A percentile compares a stretch with the other conserved stretches of the same genome.
These are phyloP conservation scores for Oncorhynchus masou DNA, from an alignment of 2,113 vertebrate genomes.

Conservation along the genomic window DNA sequence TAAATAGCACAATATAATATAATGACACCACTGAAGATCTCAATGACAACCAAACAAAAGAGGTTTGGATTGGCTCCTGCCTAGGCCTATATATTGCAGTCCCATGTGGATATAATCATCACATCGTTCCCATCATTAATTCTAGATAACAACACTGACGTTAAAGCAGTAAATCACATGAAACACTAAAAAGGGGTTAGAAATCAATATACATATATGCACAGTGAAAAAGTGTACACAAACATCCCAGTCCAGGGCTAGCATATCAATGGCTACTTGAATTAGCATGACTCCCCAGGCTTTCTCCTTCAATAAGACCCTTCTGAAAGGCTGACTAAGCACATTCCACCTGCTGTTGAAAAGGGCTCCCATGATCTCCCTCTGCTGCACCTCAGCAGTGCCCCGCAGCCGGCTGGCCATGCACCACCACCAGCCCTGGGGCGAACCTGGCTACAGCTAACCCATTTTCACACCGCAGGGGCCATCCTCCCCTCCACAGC, in stretches of 20 bases:
- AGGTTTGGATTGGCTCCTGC: background rate
- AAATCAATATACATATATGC: background rate
- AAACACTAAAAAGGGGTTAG: background rate
- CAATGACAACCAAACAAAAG: background rate
- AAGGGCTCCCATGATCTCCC: slow-evolving; percentile 56
- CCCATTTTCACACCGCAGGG: slow-evolving; percentile 60
- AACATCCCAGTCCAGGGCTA: background rate
- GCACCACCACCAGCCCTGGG: slow-evolving; percentile 58
- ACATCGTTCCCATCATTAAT: too few species aligned
- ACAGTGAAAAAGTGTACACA: slow-evolving; percentile 24
- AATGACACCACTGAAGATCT: background rate
- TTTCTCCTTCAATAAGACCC: slow-evolving; percentile 57
- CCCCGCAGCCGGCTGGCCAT: slow-evolving; percentile 52
- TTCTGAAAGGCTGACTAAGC: slow-evolving; percentile 44
- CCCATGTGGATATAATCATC: too few species aligned
- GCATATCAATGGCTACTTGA: slow-evolving; percentile 48
- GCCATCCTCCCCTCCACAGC: slow-evolving; percentile 21
- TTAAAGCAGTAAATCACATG: background rate
- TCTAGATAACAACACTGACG: background rate
- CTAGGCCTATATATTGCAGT: background rate
- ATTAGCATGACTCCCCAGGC: slow-evolving; percentile 67
- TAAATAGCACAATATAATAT: background rate
- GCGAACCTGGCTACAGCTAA: slow-evolving; percentile 44
- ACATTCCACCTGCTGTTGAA: slow-evolving; percentile 74
- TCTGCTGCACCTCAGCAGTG: slow-evolving; percentile 44